Conservation (phyloP, 2,113 vertebrate species). For the Nicator chloris region DNA sequence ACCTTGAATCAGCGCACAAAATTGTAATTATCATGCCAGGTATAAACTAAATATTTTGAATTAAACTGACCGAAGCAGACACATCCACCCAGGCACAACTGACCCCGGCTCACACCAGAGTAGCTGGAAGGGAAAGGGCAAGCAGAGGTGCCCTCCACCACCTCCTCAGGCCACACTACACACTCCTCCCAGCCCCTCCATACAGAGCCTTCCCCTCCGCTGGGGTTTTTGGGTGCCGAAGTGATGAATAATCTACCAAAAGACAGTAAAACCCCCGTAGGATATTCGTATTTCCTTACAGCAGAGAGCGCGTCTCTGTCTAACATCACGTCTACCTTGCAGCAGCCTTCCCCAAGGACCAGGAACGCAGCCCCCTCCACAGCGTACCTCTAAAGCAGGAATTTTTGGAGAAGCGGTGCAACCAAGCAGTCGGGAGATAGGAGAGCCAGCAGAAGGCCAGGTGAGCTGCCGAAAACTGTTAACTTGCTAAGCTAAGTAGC, state of each 20-base stretch:
- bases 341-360: neutral
- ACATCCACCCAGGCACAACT: fast-evolving
- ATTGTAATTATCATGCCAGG: neutral
- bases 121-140: neutral
- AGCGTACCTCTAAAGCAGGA: conserved; percentile 26
- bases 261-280: neutral
- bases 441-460: conserved; percentile 8
- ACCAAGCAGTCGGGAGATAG: neutral
- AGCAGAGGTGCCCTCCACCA: neutral
- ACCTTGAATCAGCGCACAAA: neutral
- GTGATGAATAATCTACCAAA: neutral
- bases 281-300: neutral
- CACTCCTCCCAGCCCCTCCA: neutral
- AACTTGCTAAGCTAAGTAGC: neutral
- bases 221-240: neutral
- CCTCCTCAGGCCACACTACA: neutral
- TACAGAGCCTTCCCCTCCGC: neutral
- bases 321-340: neutral
- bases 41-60: neutral
- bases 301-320: neutral
- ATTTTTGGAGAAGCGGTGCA: neutral
- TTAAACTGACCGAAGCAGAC: neutral
- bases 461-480: neutral
- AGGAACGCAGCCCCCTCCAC: neutral
- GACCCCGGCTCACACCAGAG: neutral